These are phyloP conservation scores for Drosophila sp. DNA, from an alignment of 1,140 invertebrate species.

Conservation along the genomic window DNA sequence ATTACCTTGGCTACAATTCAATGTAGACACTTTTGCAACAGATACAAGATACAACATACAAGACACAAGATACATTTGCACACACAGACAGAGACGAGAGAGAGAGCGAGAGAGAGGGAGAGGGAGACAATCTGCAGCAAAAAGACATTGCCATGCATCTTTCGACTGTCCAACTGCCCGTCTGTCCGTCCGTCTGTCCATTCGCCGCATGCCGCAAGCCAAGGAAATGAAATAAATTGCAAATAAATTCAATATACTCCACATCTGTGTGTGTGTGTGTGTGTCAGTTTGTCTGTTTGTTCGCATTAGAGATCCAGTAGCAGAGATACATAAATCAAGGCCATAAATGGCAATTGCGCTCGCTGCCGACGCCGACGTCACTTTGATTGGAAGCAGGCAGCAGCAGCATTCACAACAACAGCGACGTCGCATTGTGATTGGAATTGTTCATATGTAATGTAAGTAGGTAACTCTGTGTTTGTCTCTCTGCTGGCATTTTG, in stretches of 20 bases:
- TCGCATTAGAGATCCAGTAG: slow-evolving; percentile 82
- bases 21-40: slow-evolving; percentile 38
- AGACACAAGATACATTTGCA: background rate
- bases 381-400: slow-evolving; percentile 72
- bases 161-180: background rate
- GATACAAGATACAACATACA: no score
- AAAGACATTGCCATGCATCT: slow-evolving; percentile 56
- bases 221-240: slow-evolving; percentile 81
- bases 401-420: slow-evolving; percentile 16
- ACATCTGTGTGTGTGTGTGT: slow-evolving; percentile 22
- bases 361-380: slow-evolving; percentile 46
- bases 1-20: slow-evolving; percentile 45
- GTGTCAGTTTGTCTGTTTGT: slow-evolving; percentile 52
- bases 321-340: slow-evolving; percentile 81
- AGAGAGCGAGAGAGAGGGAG: no score
- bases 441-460: slow-evolving; percentile 33
- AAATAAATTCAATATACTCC: slow-evolving; percentile 79
- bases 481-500: slow-evolving; percentile 13
- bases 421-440: slow-evolving; percentile 62
- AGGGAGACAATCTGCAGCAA: slow-evolving; percentile 14
- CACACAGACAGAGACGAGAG: no score
- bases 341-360: slow-evolving; percentile 81
- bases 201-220: slow-evolving; percentile 65
- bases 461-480: slow-evolving; percentile 15
- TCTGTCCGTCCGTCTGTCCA: slow-evolving; percentile 7